Evolutionary conservation across 2,113 vertebrate species (phyloP), one percentile per base, ranked within the genome.

Genomic region (Neolamprologus hecqui): DNA sequence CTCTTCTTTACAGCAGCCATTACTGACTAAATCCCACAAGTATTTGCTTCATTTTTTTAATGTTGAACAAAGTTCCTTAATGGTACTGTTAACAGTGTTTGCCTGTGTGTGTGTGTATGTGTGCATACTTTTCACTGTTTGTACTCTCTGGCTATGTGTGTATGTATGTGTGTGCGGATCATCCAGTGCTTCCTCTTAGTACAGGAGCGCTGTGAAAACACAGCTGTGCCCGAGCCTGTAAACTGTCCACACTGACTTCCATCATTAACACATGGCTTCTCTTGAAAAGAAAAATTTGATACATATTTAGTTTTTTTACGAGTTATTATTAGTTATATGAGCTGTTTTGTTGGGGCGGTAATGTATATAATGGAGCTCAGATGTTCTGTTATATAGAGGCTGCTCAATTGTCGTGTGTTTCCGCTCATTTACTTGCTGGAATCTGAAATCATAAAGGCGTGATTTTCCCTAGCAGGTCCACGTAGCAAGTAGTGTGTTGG

Each of bases 21-120:
- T 91, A 94, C 85, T 90, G 93, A 84, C 90, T 85, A 73, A 93
- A 90, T 92, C 93, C 93, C 92, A 60, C 87, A 92, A 91, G 92
- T 90, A 93, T 93, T 93, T 33, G 19, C 93, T 88, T 94, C 79
- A 91, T 92, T 85, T 91, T 91, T 94, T 93, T 92, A 90, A 91
- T 86, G 81, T 60, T 63, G 82, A 70, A 82, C n/a, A 89, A 84
- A 89, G 83, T 87, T 93, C 63, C 88, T 84, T 94, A 93, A 93
- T 92, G 90, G 88, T 53, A 79, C 93, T 92, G 84, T 94, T 94
- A 92, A 91, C 35, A 17, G 9, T 86, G 85, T 90, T 37, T 92
- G 84, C 1, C 60, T 58, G 53, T 88, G 53, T 11, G 47, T 54
- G 51, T 58, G 51, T 83, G 47, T 42, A 4, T 79, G 63, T 51